Base-by-base conservation (phyloP, 2,113 vertebrate species). In the Laticauda colubrina region DNA sequence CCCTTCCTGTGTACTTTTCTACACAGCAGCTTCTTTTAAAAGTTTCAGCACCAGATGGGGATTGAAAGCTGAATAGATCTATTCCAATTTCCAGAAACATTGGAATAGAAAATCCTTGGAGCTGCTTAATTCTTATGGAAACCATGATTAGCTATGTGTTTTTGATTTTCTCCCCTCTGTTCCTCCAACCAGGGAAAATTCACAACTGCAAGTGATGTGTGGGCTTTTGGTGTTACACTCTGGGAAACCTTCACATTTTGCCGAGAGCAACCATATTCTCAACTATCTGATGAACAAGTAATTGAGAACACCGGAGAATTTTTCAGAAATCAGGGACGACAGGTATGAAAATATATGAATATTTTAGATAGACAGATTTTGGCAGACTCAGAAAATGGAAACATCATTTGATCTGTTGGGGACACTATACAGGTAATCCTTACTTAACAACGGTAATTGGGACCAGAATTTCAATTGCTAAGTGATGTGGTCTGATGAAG, bases 231-330 rank as follows among this genome's bases (percentile, higher is more conserved):
- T 0, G 99, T 99, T 95, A 99, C 99, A 0, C 96, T 99, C 89
- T 99, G 99, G 99, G 99, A 99, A 97, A 98, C 98, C 24, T 97
- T 99, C 96, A 99, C 98, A 0, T 98, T 99, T 87, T 99, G 99
- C 95, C 98, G 97, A 93, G 98, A 99, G 96, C 99, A 99, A 96
- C 99, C 99, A 0, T 99, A 99, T 94, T 98, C 98, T 23, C 98
- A 99, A 93, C 96, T 99, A 75, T 99, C 99, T 0, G 99, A 99
- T 0, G 99, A 99, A 93, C 99, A 99, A 96, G 99, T 99, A 95
- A 99, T 99, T 0, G 99, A 99, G 94, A 99, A 99, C 96, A 99
- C 99, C 0, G 99, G 99, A 4, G 99, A 99, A 97, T 99, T 99
- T 95, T 99, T 99, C 97, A 97, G 99, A 93, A 98, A 99, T 96